A percentile compares a stretch with the other conserved stretches of the same genome.
These are phyloP conservation scores for Cecropterus lyciades DNA, from an alignment of 1,140 invertebrate species.

Conservation along the genomic window DNA sequence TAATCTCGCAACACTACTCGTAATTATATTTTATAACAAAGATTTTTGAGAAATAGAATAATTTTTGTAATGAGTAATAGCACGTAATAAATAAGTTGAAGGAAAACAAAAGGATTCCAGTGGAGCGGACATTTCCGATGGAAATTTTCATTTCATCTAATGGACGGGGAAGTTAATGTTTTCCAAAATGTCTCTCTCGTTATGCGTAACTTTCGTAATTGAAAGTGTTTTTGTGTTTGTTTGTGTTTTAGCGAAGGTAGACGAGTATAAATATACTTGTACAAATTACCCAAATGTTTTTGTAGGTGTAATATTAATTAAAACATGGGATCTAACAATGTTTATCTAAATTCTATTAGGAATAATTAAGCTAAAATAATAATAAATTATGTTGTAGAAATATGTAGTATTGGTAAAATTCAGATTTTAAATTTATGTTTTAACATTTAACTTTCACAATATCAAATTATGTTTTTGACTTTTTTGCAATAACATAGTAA, in stretches of 20 bases:
- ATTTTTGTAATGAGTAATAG: slow-evolving; percentile 42
- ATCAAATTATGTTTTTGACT: too few relatives aligned
- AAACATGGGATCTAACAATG: too few relatives aligned
- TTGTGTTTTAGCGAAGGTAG: slow-evolving; percentile 9
- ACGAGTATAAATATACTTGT: slow-evolving; percentile 2
- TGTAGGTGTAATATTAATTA: not conserved
- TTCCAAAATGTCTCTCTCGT: slow-evolving; percentile 41
- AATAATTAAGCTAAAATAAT: too few relatives aligned
- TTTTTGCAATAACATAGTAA: too few relatives aligned
- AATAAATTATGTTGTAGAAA: too few relatives aligned
- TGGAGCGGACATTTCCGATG: slow-evolving; percentile 38
- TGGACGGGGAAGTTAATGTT: slow-evolving; percentile 47
- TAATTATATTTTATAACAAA: too few relatives aligned
- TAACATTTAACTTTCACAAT: too few relatives aligned
- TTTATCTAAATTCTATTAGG: too few relatives aligned
- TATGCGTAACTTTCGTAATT: slow-evolving; percentile 41
- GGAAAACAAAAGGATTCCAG: slow-evolving; percentile 43
- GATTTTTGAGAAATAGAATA: too few relatives aligned
- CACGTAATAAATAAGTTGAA: slow-evolving; percentile 41
- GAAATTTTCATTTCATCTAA: slow-evolving; percentile 45
- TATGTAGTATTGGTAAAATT: too few relatives aligned
- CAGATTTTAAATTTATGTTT: too few relatives aligned
- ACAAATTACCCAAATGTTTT: slow-evolving; percentile 3
- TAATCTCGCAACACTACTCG: too few relatives aligned
- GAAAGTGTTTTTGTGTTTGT: slow-evolving; percentile 37